phyloP scores from a whole-genome alignment of 1,140 invertebrate species.

The Procambarus virginalis region DNA sequence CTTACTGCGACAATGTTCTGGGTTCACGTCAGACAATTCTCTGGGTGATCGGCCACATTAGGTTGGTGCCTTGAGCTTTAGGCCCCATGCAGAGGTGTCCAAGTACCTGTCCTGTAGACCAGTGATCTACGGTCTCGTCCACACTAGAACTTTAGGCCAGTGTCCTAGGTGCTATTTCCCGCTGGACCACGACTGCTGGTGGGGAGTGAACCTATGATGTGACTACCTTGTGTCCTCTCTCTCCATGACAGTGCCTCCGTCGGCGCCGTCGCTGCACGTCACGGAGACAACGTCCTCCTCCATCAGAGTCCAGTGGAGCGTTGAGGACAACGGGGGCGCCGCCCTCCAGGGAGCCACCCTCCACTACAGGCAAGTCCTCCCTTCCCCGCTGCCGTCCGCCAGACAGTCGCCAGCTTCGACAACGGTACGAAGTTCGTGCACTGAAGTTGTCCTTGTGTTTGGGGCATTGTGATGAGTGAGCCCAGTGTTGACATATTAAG shows the following conservation, averaged over 20 bases:
- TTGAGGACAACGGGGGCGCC: constrained; percentile 68
- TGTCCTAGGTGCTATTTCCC: neutral
- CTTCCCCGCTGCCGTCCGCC: neutral
- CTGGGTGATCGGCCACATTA: neutral
- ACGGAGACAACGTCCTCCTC: constrained; percentile 63
- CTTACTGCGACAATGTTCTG: no score
- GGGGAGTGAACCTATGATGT: neutral
- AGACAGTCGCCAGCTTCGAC: no score
- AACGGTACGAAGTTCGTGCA: no score
- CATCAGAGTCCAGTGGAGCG: constrained; percentile 70
- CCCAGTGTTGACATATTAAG: no score
- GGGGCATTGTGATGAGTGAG: no score
- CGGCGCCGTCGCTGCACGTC: constrained; percentile 67
- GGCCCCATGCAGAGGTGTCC: neutral
- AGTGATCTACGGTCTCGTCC: neutral
- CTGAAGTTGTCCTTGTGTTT: no score
- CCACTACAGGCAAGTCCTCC: constrained; percentile 45
- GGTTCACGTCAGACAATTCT: no score
- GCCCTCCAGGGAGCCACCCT: constrained; percentile 52
- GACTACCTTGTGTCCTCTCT: no score
- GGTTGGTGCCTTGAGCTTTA: neutral
- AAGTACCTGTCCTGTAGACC: no score
- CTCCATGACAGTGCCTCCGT: constrained; percentile 64
- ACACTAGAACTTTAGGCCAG: neutral
- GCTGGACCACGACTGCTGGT: neutral